Percentiles rank a stretch among this genome's conserved stretches.
Evolutionary conservation across 53 echinoderm and acorn worm species (phyloP).

Genomic region (Echinarachnius parma): DNA sequence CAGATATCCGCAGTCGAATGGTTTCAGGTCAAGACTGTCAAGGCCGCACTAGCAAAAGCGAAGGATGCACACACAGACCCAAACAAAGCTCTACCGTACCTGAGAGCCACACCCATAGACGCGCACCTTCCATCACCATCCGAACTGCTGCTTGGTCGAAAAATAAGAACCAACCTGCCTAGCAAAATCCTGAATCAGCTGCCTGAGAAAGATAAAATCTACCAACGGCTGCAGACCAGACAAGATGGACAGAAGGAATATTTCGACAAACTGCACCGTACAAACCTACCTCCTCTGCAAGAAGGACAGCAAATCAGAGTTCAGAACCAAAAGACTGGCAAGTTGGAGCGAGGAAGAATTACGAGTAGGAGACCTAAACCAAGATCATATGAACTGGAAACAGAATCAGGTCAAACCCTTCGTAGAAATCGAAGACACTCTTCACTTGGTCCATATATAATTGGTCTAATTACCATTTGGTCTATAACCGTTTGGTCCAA

Average conservation of each 20-base stretch:
- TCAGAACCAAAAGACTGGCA: conserved; percentile 36
- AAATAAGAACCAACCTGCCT: conserved; percentile 47
- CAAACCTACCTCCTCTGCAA: conserved; percentile 31
- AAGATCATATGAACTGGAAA: conserved; percentile 35
- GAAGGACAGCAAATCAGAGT: conserved; percentile 29
- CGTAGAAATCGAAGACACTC: conserved; percentile 24
- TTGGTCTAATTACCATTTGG: no score
- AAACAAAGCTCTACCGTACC: conserved; percentile 41
- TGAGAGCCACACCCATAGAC: conserved; percentile 54
- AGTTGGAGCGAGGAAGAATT: conserved; percentile 33
- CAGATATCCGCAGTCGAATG: conserved; percentile 60
- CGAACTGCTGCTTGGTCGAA: conserved; percentile 50
- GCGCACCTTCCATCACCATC: conserved; percentile 48
- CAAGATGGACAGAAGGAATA: conserved; percentile 48
- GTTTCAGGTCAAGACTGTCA: conserved; percentile 58
- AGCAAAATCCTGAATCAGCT: conserved; percentile 30
- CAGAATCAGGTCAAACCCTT: not conserved
- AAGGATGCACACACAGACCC: conserved; percentile 21
- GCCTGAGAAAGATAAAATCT: conserved; percentile 13
- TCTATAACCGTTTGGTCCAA: no score
- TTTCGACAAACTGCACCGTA: conserved; percentile 38
- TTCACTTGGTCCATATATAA: no score
- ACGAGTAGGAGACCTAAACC: conserved; percentile 17
- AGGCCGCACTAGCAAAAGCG: conserved; percentile 51
- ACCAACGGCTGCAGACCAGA: conserved; percentile 24